Base-by-base conservation (phyloP, 1,140 invertebrate species). In the Microplitis demolitor region DNA sequence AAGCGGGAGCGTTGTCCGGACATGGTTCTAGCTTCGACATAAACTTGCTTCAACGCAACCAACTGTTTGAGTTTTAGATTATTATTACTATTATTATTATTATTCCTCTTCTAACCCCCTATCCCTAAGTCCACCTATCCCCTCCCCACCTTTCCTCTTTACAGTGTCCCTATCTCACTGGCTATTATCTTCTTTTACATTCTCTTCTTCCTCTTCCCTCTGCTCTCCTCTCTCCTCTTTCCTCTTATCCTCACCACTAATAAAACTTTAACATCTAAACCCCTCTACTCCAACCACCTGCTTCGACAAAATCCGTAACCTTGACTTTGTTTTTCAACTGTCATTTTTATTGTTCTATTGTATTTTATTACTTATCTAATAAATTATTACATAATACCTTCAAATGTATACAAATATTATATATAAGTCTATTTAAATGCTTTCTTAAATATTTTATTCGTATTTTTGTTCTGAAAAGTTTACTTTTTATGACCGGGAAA, bases 1-100 rank as follows among this genome's bases (percentile, higher is more conserved):
- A 75, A 75, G 76, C 82, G 84, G 83, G 84, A 85, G 77, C 84
- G 83, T 83, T 85, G 84, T 81, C 84, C 84, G 84, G 83, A 75
- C 84, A 84, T 72, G 62, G 78, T 73, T 80, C 79, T 72, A 54
- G 71, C 72, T 31, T 54, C 45, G 51, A 53, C 45, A 61, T 68
- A 34, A 63, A 11, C 33, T 39, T 54, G 51, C 64, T 35, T 61
- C 16, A 33, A 13, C 24, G 16, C 53, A 35, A 35, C 33, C 67
- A 14, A 45, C 39, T 45, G 39, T 45, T 45, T 45, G 39, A 45
- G 39, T 45, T 45, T 45, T 45, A 45, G 39, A 45, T 45, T 45
- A 45, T 45, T 45, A 45, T 45, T 39, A 39, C 9, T 9, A 39
- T 39, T 45, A 8, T 45, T 11, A 45, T 45, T 45, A 45, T 45